phyloP scores from a whole-genome alignment of 1,140 invertebrate species.

The Berghia stephanieae region DNA sequence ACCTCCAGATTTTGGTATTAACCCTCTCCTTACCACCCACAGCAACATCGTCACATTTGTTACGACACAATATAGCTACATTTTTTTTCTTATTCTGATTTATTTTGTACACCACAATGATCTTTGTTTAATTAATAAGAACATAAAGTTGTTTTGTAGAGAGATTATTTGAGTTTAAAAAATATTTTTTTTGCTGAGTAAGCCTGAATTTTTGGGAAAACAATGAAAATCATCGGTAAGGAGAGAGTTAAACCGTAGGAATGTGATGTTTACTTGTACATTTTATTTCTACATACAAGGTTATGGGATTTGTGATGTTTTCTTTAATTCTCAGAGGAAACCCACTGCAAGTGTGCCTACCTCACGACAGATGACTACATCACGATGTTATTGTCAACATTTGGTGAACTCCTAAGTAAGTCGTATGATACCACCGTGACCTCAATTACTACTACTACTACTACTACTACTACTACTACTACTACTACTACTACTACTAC shows the following conservation, averaged over 20 bases:
- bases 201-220: no score
- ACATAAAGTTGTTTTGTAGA: no score
- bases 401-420: constrained; percentile 61
- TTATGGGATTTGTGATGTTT: neutral
- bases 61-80: constrained; percentile 21
- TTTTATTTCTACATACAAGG: neutral
- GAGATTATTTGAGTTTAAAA: no score
- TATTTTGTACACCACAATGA: no score
- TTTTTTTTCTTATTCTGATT: neutral
- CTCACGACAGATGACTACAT: constrained; percentile 55
- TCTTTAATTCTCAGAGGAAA: neutral
- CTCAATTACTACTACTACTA: neutral
- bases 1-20: no score
- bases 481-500: no score
- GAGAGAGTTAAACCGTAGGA: no score
- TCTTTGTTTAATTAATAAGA: no score
- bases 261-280: neutral
- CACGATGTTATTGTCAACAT: constrained; percentile 56
- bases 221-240: no score
- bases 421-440: neutral
- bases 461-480: no score
- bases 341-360: constrained; percentile 51
- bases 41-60: no score
- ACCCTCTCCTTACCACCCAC: no score
- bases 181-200: neutral